Conservation (phyloP, 2,113 vertebrate species). For the Taurulus bubalis region DNA sequence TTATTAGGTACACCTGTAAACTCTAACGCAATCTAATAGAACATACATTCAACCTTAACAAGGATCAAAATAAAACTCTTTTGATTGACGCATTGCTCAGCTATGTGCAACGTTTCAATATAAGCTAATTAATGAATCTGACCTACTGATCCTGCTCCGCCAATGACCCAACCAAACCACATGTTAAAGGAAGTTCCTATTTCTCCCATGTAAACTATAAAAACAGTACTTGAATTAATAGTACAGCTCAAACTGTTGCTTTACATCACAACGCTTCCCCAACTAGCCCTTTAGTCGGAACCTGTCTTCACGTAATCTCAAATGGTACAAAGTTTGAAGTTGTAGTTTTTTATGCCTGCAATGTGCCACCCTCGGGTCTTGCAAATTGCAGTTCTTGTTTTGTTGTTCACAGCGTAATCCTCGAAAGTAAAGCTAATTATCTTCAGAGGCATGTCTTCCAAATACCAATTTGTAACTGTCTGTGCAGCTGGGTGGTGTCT, state of each 20-base stretch:
- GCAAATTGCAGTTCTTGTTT: slow-evolving; percentile 60
- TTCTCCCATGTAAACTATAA: neutral
- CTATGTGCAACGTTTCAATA: neutral
- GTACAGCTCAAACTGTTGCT: slow-evolving; percentile 11
- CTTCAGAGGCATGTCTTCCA: slow-evolving; percentile 68
- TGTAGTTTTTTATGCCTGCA: slow-evolving; percentile 39
- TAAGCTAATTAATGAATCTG: neutral
- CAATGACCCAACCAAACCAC: neutral
- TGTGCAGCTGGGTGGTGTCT: slow-evolving; percentile 68
- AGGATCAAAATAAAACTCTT: neutral
- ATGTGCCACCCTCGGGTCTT: slow-evolving; percentile 47
- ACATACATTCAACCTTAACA: neutral
- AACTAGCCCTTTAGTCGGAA: slow-evolving; percentile 8
- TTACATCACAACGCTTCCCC: slow-evolving; percentile 8
- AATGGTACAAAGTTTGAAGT: slow-evolving; percentile 56
- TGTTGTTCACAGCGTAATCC: slow-evolving; percentile 70
- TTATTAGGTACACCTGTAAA: too few species aligned
- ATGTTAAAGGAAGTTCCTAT: neutral
- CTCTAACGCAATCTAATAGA: too few species aligned
- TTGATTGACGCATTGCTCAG: neutral
- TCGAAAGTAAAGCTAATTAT: slow-evolving; percentile 76
- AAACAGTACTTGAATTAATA: neutral
- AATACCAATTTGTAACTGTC: slow-evolving; percentile 67
- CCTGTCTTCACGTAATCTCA: slow-evolving; percentile 33
- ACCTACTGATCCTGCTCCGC: neutral